These are phyloP conservation scores for Drosophila insularis DNA, from an alignment of 1,140 invertebrate genomes.

Conservation along the genomic window DNA sequence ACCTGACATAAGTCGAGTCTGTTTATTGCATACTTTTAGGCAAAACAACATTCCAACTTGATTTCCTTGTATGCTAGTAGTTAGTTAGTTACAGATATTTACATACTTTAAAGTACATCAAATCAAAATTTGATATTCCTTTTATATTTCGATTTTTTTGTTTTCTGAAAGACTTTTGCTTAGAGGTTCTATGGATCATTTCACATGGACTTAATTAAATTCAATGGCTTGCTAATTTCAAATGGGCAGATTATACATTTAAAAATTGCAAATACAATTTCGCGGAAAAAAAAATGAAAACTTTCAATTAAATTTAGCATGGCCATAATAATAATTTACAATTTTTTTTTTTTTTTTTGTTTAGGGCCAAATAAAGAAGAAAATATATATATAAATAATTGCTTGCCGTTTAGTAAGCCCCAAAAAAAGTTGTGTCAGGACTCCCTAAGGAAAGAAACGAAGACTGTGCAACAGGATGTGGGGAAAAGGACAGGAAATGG, in stretches of 20 bases:
- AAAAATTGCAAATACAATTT: not conserved
- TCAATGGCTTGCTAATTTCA: not conserved
- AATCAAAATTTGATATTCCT: no score
- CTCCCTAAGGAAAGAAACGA: constrained; percentile 1
- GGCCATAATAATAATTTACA: not conserved
- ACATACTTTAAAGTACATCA: not conserved
- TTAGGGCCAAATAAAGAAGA: not conserved
- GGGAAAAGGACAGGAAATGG: constrained; percentile 16
- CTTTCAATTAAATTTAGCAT: not conserved
- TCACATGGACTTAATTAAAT: not conserved
- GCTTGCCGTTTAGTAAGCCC: constrained; percentile 3
- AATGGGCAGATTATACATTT: not conserved
- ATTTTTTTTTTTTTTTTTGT: not conserved
- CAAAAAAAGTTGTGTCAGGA: not conserved
- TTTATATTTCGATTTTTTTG: not conserved
- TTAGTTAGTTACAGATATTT: no score
- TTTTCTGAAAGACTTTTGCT: not conserved
- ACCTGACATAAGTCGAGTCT: constrained; percentile 1
- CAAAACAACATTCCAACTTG: constrained; percentile 19
- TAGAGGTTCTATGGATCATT: not conserved
- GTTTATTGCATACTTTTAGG: constrained; percentile 7
- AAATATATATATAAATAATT: constrained; percentile 10
- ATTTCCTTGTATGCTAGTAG: not conserved
- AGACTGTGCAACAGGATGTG: constrained; percentile 1
- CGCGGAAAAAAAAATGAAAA: not conserved